Base-by-base conservation (phyloP, 2,797 vertebrate species). In the Lepus oiostolus region DNA sequence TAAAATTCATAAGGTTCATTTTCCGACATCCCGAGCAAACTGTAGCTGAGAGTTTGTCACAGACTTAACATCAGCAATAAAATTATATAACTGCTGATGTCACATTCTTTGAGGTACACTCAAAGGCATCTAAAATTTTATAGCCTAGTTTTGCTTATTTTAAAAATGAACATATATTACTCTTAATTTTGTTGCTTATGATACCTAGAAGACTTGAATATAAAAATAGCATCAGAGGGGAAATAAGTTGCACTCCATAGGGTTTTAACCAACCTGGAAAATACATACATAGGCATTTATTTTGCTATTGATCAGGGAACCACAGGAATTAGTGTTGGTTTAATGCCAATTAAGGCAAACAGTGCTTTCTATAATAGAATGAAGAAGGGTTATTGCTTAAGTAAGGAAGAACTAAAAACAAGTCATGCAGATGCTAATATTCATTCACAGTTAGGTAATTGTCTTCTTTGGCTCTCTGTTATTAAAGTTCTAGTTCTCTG, bases 1-100 rank as follows among this genome's bases (percentile, higher is more conserved):
- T 97, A 97, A 98, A 98, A 98, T 97, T 97, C 83, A 96, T 97
- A 97, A 97, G 85, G 92, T 97, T 98, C 96, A 93, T 97, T 98
- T 98, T 98, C 95, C 95, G 47, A 90, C 88, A 97, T 93, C 95
- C 70, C 96, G 76, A 95, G 82, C 85, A 97, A 98, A 97, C 85
- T 94, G 81, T 94, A 94, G 52, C 88, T 97, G 85, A 96, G 95
- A 97, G 60, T 97, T 97, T 97, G 95, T 97, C 96, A 97, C 89
- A 91, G 95, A 95, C 90, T 92, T 97, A 97, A 94, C 96, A 97
- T 96, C 94, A 96, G 80, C 95, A 98, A 60, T 97, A 98, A 97
- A 97, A 97, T 97, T 97, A 94, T 71, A 94, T 96, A 95, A 97
- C 95, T 97, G 85, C 88, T 97, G 84, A 22, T 97, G 95, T 98